Conservation (phyloP, 2,113 vertebrate genomes). For the Chunga burmeisteri region DNA sequence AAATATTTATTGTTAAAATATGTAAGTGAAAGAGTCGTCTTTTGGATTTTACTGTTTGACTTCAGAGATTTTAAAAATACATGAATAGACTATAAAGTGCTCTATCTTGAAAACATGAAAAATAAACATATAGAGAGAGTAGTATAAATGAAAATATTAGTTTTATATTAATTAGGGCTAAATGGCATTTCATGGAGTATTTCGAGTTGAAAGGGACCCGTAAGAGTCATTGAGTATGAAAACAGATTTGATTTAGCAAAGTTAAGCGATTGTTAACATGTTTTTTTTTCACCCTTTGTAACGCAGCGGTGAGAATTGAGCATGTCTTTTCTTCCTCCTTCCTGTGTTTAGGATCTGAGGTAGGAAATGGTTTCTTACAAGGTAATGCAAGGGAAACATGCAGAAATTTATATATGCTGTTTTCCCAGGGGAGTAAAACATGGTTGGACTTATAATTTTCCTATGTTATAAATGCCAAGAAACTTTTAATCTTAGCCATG, state of each 20-base stretch:
- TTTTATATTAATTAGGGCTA: background rate
- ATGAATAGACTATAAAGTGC: background rate
- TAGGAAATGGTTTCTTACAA: background rate
- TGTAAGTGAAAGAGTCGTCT: background rate
- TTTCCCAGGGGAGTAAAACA: background rate
- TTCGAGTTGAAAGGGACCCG: background rate
- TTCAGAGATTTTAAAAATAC: background rate
- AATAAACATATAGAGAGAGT: background rate
- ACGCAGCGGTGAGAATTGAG: background rate
- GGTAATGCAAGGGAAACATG: background rate
- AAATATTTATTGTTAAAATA: background rate
- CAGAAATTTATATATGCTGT: background rate
- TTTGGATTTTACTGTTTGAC: background rate
- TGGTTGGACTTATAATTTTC: background rate
- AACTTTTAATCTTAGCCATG: background rate
- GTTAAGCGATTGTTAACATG: background rate
- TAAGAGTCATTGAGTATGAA: background rate
- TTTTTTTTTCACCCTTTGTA: background rate
- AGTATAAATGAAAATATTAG: background rate
- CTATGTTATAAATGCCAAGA: background rate
- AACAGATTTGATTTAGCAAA: background rate
- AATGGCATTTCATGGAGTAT: background rate
- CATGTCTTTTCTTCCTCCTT: background rate
- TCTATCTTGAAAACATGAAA: background rate
- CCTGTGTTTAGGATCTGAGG: background rate